Conservation (phyloP, 1,140 invertebrate species). For the Brachionus rotundiformis region DNA sequence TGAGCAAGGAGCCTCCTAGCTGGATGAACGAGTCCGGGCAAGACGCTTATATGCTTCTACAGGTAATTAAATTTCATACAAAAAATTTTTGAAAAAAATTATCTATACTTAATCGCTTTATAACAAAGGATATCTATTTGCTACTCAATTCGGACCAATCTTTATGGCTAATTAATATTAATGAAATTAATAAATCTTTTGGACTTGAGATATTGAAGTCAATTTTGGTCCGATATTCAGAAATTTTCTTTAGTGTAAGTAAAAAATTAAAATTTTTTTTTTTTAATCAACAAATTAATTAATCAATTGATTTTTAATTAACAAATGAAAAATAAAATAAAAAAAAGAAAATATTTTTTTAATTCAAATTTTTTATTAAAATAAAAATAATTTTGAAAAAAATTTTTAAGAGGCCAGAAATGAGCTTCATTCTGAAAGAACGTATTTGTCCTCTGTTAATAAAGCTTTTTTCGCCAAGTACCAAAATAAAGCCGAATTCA, state of each 20-base stretch:
- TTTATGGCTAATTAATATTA: constrained; percentile 37
- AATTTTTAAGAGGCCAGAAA: constrained; percentile 82
- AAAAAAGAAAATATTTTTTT: not conserved
- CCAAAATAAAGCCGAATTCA: constrained; percentile 59
- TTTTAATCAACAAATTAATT: constrained; percentile 43
- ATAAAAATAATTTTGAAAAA: constrained; percentile 52
- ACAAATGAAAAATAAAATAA: not conserved
- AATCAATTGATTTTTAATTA: not conserved
- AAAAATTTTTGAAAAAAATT: not conserved
- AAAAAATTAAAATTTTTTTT: constrained; percentile 51
- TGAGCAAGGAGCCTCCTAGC: constrained; percentile 44
- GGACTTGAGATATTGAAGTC: constrained; percentile 43
- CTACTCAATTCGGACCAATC: constrained; percentile 47
- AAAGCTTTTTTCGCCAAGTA: constrained; percentile 88
- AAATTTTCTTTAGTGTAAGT: constrained; percentile 52
- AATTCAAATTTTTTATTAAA: not conserved
- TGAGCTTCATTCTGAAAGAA: constrained; percentile 90
- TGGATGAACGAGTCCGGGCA: constrained; percentile 44
- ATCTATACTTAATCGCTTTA: not conserved
- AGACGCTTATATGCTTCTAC: constrained; percentile 49
- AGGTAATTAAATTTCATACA: not conserved
- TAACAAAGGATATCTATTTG: constrained; percentile 45
- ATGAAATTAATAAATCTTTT: constrained; percentile 49
- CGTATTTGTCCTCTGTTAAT: constrained; percentile 94
- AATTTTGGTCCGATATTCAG: constrained; percentile 50